Conservation (phyloP, 2,797 vertebrate genomes). For the Typhlichthys subterraneus region DNA sequence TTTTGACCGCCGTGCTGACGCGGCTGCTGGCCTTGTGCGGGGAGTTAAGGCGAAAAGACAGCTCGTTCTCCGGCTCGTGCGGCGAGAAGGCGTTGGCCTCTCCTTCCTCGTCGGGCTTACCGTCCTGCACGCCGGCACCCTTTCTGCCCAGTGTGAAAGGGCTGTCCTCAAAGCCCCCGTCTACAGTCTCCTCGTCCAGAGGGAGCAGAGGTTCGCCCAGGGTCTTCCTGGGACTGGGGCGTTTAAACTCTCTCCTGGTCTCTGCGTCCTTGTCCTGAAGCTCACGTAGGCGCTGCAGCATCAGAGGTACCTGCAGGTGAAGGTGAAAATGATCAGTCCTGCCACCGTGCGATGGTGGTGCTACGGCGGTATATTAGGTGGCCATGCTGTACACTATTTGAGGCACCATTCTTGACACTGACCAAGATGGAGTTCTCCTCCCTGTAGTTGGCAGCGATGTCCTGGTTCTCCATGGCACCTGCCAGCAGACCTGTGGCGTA, state of each 20-base stretch:
- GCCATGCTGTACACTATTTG: neutral
- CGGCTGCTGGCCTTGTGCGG: slow-evolving; percentile 83
- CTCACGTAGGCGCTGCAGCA: slow-evolving; percentile 91
- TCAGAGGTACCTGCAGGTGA: slow-evolving; percentile 88
- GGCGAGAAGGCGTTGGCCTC: slow-evolving; percentile 68
- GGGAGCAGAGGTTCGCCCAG: slow-evolving; percentile 85
- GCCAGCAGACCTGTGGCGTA: slow-evolving; percentile 94
- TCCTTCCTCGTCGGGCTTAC: slow-evolving; percentile 64
- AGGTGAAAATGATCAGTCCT: slow-evolving; percentile 5
- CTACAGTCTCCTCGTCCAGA: slow-evolving; percentile 92
- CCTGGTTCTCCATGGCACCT: slow-evolving; percentile 99
- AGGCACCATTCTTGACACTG: slow-evolving; percentile 47
- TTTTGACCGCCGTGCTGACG: slow-evolving; percentile 81
- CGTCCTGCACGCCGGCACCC: slow-evolving; percentile 76
- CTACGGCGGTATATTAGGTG: too few relatives aligned
- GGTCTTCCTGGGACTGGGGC: slow-evolving; percentile 87
- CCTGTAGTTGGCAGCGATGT: slow-evolving; percentile 98
- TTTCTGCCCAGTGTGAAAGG: slow-evolving; percentile 70
- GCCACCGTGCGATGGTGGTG: too few relatives aligned
- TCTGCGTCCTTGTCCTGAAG: slow-evolving; percentile 89
- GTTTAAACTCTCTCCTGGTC: slow-evolving; percentile 85
- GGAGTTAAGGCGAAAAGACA: slow-evolving; percentile 83
- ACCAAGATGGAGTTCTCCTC: slow-evolving; percentile 98
- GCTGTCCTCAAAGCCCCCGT: slow-evolving; percentile 89
- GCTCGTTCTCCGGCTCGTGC: slow-evolving; percentile 65